These are phyloP conservation scores for Protobothrops flavoviridis DNA, from an alignment of 2,113 vertebrate genomes.

Conservation along the genomic window DNA sequence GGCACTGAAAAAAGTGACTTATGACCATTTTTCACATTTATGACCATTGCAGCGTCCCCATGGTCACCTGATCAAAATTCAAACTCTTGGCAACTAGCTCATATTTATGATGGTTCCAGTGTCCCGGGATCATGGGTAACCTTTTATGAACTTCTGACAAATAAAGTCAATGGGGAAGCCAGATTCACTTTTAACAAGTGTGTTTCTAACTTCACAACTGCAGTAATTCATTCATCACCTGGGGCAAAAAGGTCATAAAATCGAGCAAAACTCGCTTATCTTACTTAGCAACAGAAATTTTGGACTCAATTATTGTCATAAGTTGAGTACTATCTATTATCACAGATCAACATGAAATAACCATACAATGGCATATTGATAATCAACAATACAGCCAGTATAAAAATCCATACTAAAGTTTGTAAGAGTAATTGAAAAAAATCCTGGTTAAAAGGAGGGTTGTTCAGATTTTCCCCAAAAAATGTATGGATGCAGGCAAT, in stretches of 20 bases:
- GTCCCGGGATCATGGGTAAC: not conserved
- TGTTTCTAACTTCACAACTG: not conserved
- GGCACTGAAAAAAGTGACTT: not conserved
- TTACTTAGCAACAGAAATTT: not conserved
- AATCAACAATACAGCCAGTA: not conserved
- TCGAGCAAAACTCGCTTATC: not conserved
- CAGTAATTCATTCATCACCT: not conserved
- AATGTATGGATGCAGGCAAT: not conserved
- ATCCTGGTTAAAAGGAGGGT: not conserved
- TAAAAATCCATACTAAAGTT: not conserved
- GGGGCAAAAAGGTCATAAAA: not conserved
- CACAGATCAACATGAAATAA: not conserved
- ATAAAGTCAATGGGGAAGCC: not conserved
- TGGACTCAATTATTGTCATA: not conserved
- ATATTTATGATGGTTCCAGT: not conserved
- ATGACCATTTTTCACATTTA: not conserved
- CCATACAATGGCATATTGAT: not conserved
- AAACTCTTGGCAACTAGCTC: not conserved
- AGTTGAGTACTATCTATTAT: not conserved
- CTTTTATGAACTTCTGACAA: not conserved
- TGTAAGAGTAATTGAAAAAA: not conserved
- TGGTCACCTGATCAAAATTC: not conserved
- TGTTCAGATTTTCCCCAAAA: not conserved
- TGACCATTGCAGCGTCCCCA: not conserved
- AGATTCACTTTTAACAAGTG: not conserved